A percentile compares a stretch with the other conserved stretches of the same genome.
These are phyloP conservation scores for Ganaspis brasiliensis DNA, from an alignment of 2,888 invertebrate genomes.

Conservation along the genomic window DNA sequence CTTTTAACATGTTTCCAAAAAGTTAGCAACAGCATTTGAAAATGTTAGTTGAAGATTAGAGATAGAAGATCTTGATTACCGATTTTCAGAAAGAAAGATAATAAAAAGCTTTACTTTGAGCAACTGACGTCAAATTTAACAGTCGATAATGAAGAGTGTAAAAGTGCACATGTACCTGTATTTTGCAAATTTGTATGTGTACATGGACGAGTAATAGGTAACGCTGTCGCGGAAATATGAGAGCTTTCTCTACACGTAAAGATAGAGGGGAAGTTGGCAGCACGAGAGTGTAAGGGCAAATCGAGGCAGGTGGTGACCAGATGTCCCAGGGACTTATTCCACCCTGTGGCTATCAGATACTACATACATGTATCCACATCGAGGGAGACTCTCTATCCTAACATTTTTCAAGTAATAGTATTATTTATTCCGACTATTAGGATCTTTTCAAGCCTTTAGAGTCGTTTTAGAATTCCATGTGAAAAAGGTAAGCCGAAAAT, in stretches of 20 bases:
- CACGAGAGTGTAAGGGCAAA: slow-evolving; percentile 71
- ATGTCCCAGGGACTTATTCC: slow-evolving; percentile 76
- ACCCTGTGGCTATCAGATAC: slow-evolving; percentile 70
- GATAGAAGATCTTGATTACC: too few relatives aligned
- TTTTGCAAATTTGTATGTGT: slow-evolving; percentile 46
- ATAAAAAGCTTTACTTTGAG: too few relatives aligned
- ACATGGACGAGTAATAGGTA: slow-evolving; percentile 63
- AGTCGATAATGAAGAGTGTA: not conserved
- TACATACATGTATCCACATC: slow-evolving; percentile 21
- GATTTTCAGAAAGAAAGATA: too few relatives aligned
- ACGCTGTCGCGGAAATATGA: slow-evolving; percentile 60
- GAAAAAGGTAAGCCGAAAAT: not conserved
- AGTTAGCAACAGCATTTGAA: too few relatives aligned
- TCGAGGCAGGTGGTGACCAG: slow-evolving; percentile 80
- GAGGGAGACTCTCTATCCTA: slow-evolving; percentile 8
- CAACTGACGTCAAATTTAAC: not conserved
- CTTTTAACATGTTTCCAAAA: too few relatives aligned
- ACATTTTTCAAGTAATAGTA: slow-evolving; percentile 21
- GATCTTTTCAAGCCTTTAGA: not conserved
- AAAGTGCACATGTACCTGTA: not conserved
- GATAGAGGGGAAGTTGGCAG: slow-evolving; percentile 67
- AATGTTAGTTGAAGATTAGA: too few relatives aligned
- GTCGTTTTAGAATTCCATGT: not conserved
- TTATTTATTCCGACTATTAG: slow-evolving; percentile 15
- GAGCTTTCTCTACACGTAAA: slow-evolving; percentile 55